Evolutionary conservation across 2,797 vertebrate genomes (phyloP).

Genomic region (Kryptolebias ocellatus): DNA sequence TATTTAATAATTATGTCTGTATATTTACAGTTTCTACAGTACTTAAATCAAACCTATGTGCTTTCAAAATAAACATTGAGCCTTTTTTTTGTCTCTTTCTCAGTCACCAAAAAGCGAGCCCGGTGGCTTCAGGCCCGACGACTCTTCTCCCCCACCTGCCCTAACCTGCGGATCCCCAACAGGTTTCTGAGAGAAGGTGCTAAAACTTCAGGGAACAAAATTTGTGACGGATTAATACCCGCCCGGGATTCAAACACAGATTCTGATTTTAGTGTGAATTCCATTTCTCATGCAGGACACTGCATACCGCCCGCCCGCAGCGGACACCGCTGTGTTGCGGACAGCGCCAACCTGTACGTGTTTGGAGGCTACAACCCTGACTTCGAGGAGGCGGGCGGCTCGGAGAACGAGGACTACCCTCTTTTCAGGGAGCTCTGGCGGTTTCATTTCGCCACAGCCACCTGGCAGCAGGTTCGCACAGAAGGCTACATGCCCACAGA

Average conservation of each 20-base stretch:
- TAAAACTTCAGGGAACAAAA: background rate
- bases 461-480: constrained; percentile 94
- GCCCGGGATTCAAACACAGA: background rate
- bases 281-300: constrained; percentile 79
- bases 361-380: constrained; percentile 98
- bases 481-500: constrained; percentile 95
- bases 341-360: constrained; percentile 92
- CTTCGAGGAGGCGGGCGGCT: constrained; percentile 93
- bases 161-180: constrained; percentile 86
- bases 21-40: too few species aligned
- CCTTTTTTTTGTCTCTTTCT: constrained; percentile 14
- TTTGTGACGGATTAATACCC: background rate
- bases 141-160: constrained; percentile 85
- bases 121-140: constrained; percentile 85
- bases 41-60: background rate
- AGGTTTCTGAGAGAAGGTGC: constrained; percentile 88
- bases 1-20: too few species aligned
- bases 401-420: constrained; percentile 95
- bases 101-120: constrained; percentile 87
- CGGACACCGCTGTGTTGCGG: constrained; percentile 96
- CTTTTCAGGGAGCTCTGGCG: constrained; percentile 97
- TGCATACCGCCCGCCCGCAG: constrained; percentile 91
- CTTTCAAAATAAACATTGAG: background rate
- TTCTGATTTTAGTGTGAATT: background rate
- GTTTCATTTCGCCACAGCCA: constrained; percentile 94